Base-by-base conservation (phyloP, 1,140 invertebrate species). In the Ostrea edulis region DNA sequence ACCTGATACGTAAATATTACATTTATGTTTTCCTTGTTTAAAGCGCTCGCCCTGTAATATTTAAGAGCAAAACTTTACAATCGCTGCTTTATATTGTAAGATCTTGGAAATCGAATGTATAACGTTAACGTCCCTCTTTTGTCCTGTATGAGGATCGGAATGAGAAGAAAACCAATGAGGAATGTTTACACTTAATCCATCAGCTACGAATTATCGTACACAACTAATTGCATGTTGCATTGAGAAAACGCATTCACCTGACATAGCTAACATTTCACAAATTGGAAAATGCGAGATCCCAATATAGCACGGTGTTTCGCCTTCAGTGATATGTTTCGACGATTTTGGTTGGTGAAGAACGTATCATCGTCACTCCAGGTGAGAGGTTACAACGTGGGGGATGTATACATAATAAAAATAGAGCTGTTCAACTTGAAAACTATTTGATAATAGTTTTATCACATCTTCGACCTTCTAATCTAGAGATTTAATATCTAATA, bases 321-420 rank as follows among this genome's bases (percentile, higher is more conserved):
- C 82, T 53, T 83, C 44, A 53, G 35, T 52, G 25, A 62, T 58
- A 54, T 85, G 83, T 85, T 85, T 85, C 83, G 53, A 22, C 54
- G 29, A 22, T 62, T 85, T 44, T 62, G 83, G 83, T 85, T 85
- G 83, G 83, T 22, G 51, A 55, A 25, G 51, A 54, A 44, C 25
- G 53, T 22, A 85, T 58, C 53, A 58, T 54, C 83, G 83, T 85
- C 83, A 85, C 83, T 58, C 25, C 51, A 62, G 68, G 53, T 62
- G 29, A 85, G 54, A 85, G 83, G 83, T 85, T 62, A 85, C 83
- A 44, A 85, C 54, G 83, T 85, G 83, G 83, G 83, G 83, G 83
- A 85, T 85, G 83, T 62, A 58, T 85, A 85, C 51, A 85, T 85
- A 85, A 77, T 77, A 77, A 77, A 77, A 29, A 77, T 77, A 77